Base-by-base conservation (phyloP, 2,113 vertebrate species). In the Cebidichthys violaceus region DNA sequence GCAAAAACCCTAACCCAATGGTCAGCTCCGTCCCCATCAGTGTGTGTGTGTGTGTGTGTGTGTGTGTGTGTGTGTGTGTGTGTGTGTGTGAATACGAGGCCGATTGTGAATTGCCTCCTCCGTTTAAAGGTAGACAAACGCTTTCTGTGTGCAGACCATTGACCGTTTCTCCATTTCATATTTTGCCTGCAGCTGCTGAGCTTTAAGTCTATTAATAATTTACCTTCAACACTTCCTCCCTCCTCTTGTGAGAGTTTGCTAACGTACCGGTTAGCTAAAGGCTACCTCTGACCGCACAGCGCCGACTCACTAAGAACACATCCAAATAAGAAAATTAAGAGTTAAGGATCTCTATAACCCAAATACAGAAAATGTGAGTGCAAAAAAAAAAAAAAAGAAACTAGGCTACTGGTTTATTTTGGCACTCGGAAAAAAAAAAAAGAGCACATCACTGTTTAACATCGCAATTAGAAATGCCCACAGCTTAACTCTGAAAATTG, bases 141-240 rank as follows among this genome's bases (percentile, higher is more conserved):
- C 66, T 33, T 13, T 50, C 22, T 13, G 13, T 11, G 29, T 33
- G 45, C 29, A 52, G 43, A 13, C 18, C 14, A n/a, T 17, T 67
- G 4, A 67, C 39, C 39, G 10, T 45, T 55, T 14, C 4, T n/a
- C 10, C 22, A 29, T 24, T 4, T 33, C 41, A 66, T 31, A 9
- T 70, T 20, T 7, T n/a, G 41, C 52, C 59, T 50, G 14, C 59
- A 52, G 59, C 47, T 65, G 35, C 24, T 73, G 14, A 29, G 61
- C 61, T 54, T 47, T 6, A 60, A 35, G 47, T 75, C 7, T n/a
- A 64, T 75, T 31, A 75, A 61, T 70, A 65, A 65, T 71, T 70
- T 24, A 70, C 24, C 10, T 47, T 60, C 7, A 29, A 17, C 2
- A 4, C 43, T 68, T 61, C 57, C 50, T 70, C 4, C 37, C 39